These are phyloP conservation scores for Bufo bufo DNA, from an alignment of 2,113 vertebrate species.

Conservation along the genomic window DNA sequence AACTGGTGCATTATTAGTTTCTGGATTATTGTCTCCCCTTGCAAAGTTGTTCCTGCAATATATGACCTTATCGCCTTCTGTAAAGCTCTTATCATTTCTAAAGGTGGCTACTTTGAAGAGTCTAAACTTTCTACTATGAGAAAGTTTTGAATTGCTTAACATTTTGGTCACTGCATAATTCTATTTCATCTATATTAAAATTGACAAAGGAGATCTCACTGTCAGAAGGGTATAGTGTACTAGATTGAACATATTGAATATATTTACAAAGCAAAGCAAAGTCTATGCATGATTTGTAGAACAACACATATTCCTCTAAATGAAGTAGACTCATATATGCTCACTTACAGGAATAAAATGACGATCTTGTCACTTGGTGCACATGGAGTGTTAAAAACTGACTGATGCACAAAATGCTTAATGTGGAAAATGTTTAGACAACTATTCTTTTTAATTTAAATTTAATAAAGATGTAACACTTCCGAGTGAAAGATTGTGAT, in stretches of 20 bases:
- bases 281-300: not conserved
- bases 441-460: slow-evolving; percentile 27
- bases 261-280: not conserved
- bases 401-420: not conserved
- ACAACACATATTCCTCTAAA: not conserved
- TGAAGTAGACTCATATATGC: not conserved
- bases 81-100: not conserved
- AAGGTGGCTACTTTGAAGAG: not conserved
- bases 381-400: not conserved
- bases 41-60: not conserved
- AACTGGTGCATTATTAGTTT: too few relatives aligned
- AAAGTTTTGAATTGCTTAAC: not conserved
- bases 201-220: not conserved
- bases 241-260: not conserved
- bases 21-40: too few relatives aligned
- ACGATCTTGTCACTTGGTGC: not conserved
- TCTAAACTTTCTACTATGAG: not conserved
- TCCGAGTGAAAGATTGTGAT: slow-evolving; percentile 40
- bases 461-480: slow-evolving; percentile 45
- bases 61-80: not conserved
- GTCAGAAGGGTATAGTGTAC: not conserved
- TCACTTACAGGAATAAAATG: not conserved
- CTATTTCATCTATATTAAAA: not conserved
- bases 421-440: slow-evolving; percentile 29
- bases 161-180: slow-evolving; percentile 5